Evolutionary conservation across 2,888 invertebrate genomes (phyloP), one percentile per base, ranked within the genome.

Genomic region (Habrosyne pyritoides): DNA sequence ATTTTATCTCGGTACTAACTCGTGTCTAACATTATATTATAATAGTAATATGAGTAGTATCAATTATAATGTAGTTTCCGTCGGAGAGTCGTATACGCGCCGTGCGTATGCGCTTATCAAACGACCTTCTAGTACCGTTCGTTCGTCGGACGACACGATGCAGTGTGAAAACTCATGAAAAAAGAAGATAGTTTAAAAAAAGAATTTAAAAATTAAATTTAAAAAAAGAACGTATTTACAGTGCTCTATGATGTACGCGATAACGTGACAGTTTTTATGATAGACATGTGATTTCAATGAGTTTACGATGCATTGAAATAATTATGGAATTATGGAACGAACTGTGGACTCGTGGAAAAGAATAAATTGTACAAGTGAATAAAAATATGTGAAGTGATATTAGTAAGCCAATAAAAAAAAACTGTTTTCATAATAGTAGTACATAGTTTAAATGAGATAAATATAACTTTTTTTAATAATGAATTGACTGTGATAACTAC

Each of bases 101-200:
- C 74, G 73, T 81, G 83, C 78, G 82, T 70, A 63, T 64, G 60
- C 74, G 77, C 79, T 89, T 90, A 89, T 89, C 89, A 83, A 71
- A 73, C 86, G 84, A 81, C 83, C 87, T 84, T 81, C 81, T 18
- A 18, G 42, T 74, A 73, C 69, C 71, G 30, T 50, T 50, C 50
- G 49, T 46, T 24, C 26, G 21, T 21, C 18, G 10, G 28, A 21
- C 18, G 18, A 28, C 24, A 21, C 14, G 7, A 8, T 10, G 28
- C 14, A 49, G 26, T 49, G n/a, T n/a, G 1, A 14, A 14, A 26
- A 8, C 7, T 18, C 10, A n/a, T n/a, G n/a, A 10, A 47, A 21
- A 46, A 46, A 18, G 21, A n/a, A n/a, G n/a, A n/a, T n/a, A n/a
- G n/a, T n/a, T n/a, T n/a, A n/a, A n/a, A n/a, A n/a, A n/a, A n/a